These are phyloP conservation scores for Dryobates pubescens DNA, from an alignment of 2,797 vertebrate genomes.

Conservation along the genomic window DNA sequence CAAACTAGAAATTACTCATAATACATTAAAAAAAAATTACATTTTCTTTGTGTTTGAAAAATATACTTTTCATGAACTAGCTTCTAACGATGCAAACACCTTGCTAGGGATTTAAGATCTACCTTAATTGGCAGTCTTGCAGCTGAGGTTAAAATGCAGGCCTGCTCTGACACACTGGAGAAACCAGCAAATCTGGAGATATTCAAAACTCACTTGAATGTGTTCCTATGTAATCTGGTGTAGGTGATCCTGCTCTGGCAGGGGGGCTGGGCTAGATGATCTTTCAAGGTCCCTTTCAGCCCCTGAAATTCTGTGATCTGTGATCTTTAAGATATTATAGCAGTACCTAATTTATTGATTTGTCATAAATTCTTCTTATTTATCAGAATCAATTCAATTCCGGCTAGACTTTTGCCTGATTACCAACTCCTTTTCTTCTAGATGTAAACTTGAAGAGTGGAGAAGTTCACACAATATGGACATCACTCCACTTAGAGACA, in stretches of 20 bases:
- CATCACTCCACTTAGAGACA: background rate
- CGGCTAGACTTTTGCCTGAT: background rate
- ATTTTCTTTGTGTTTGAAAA: background rate
- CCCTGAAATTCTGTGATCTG: no score
- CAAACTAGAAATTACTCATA: background rate
- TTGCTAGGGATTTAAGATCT: background rate
- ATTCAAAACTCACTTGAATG: no score
- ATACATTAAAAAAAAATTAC: background rate
- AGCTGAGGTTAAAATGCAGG: background rate
- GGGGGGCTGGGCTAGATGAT: no score
- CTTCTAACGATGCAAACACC: background rate
- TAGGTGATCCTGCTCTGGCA: no score
- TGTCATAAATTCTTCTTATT: background rate
- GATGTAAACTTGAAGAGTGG: background rate
- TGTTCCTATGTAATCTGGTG: no score
- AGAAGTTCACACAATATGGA: background rate
- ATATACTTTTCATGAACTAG: background rate
- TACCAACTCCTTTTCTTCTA: background rate
- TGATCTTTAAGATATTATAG: background rate
- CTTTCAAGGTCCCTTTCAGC: no score
- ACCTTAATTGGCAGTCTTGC: background rate
- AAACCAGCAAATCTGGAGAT: background rate
- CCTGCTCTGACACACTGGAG: background rate
- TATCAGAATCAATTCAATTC: background rate
- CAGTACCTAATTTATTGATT: background rate